A percentile compares a stretch with the other conserved stretches of the same genome.
Conservation (phyloP, 1,140 invertebrate genomes). For the Drosophila repletoides region DNA sequence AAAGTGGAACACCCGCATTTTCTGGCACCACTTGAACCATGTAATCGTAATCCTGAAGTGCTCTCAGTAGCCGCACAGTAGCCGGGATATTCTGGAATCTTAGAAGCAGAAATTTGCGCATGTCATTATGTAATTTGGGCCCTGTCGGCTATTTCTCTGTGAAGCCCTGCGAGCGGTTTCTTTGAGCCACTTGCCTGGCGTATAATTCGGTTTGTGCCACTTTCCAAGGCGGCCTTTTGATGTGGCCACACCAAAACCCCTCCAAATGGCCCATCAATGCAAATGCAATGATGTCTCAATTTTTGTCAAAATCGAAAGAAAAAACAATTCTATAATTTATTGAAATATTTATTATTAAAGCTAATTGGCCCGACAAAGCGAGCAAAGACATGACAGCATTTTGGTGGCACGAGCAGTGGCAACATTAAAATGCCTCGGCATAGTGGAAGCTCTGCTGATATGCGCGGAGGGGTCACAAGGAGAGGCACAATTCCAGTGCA, state of each 20-base stretch:
- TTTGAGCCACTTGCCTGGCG: constrained; percentile 61
- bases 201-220: constrained; percentile 72
- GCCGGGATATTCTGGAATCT: constrained; percentile 28
- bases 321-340: constrained; percentile 57
- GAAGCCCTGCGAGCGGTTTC: constrained; percentile 19
- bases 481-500: constrained; percentile 64
- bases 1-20: no score
- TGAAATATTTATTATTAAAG: constrained; percentile 73
- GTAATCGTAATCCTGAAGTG: constrained; percentile 54
- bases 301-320: constrained; percentile 7
- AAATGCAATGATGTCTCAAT: constrained; percentile 46
- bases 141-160: constrained; percentile 34
- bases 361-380: constrained; percentile 69
- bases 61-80: constrained; percentile 59
- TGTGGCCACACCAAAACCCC: constrained; percentile 30
- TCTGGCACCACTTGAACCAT: constrained; percentile 54
- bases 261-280: constrained; percentile 54
- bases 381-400: not conserved
- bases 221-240: constrained; percentile 58
- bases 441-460: constrained; percentile 24
- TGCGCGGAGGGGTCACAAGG: not conserved
- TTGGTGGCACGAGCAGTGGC: constrained; percentile 37
- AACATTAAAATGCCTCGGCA: constrained; percentile 71
- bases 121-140: constrained; percentile 74
- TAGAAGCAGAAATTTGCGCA: constrained; percentile 54